These are phyloP conservation scores for Pangasius mekongensis DNA, from an alignment of 2,797 vertebrate genomes.

Conservation along the genomic window DNA sequence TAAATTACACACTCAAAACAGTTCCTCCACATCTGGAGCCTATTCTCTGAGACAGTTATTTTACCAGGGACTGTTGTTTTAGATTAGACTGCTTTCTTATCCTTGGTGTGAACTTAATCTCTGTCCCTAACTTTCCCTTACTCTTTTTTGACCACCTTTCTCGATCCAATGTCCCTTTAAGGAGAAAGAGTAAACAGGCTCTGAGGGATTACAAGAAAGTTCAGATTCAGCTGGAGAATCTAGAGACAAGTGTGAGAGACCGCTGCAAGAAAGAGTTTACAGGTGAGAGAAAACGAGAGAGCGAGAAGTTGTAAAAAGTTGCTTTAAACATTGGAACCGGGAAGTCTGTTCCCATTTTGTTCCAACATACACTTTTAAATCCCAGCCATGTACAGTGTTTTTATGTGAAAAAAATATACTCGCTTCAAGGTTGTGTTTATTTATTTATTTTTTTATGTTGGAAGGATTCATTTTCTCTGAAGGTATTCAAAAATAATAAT, in stretches of 20 bases:
- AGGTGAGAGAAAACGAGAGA: conserved; percentile 71
- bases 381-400: neutral
- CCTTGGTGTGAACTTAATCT: conserved; percentile 10
- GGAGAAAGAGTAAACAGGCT: conserved; percentile 97
- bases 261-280: conserved; percentile 99
- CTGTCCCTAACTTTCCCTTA: neutral
- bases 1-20: conserved; percentile 33
- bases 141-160: neutral
- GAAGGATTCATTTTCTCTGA: conserved; percentile 45
- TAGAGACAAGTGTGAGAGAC: conserved; percentile 96
- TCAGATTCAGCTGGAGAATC: conserved; percentile 96
- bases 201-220: conserved; percentile 98
- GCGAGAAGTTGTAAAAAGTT: neutral
- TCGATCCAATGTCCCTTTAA: conserved; percentile 55
- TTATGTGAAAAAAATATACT: neutral
- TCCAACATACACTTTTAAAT: neutral
- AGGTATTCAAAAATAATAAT: neutral
- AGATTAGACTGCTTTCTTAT: conserved; percentile 36
- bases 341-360: neutral
- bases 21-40: conserved; percentile 37
- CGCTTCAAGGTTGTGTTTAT: neutral
- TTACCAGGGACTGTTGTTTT: conserved; percentile 20
- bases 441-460: neutral
- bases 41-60: conserved; percentile 7
- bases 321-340: neutral